phyloP scores from a whole-genome alignment of 2,888 invertebrate species.

The Drosophila greeni region DNA sequence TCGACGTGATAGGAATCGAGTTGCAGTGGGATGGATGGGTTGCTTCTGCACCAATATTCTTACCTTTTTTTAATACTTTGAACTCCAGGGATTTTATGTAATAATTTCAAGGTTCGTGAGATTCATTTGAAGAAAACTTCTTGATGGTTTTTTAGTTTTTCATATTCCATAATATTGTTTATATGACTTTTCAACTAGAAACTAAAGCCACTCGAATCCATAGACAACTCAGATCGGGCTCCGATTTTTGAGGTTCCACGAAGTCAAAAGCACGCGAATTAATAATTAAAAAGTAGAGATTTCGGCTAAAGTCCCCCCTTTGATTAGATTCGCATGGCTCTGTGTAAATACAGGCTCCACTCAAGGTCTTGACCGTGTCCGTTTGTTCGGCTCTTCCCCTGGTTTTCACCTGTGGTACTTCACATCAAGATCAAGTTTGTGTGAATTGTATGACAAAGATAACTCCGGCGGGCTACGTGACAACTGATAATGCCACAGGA shows the following conservation, averaged over 20 bases:
- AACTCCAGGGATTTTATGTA: neutral
- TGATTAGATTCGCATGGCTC: constrained; percentile 21
- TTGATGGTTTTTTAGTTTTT: too few species aligned
- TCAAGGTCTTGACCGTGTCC: constrained; percentile 21
- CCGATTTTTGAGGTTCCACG: neutral
- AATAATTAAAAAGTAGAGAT: constrained; percentile 4
- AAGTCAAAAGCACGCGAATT: neutral
- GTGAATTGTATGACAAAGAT: constrained; percentile 12
- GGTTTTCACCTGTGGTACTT: constrained; percentile 25
- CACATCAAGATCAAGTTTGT: constrained; percentile 38
- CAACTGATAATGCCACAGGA: constrained; percentile 39
- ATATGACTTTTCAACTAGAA: too few species aligned
- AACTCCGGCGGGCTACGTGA: constrained; percentile 35
- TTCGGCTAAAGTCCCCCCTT: constrained; percentile 1
- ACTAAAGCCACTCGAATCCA: too few species aligned
- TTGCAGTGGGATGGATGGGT: neutral
- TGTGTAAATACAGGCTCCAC: constrained; percentile 27
- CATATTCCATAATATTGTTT: too few species aligned
- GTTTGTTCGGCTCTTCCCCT: constrained; percentile 9
- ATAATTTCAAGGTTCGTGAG: too few species aligned
- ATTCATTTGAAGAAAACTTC: too few species aligned
- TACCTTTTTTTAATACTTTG: neutral
- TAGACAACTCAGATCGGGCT: neutral
- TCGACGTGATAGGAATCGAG: constrained; percentile 43
- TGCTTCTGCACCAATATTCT: neutral